Conservation (phyloP, 2,113 vertebrate species). For the Scophthalmus maximus region DNA sequence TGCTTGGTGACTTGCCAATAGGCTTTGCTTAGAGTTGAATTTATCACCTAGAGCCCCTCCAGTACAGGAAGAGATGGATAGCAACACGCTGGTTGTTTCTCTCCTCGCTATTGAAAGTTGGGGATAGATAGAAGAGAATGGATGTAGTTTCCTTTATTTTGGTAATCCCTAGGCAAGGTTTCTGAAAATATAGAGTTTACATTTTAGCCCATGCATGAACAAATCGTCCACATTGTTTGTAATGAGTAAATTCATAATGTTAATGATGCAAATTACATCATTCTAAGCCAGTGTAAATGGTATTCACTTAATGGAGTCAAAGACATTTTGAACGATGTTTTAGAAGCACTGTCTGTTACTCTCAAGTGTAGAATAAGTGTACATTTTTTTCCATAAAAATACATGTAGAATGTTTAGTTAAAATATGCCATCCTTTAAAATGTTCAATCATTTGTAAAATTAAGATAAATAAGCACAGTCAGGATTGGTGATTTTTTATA, state of each 20-base stretch:
- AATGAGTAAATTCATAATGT: neutral
- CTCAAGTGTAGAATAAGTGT: neutral
- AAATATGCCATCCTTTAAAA: neutral
- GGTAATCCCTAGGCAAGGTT: conserved; percentile 30
- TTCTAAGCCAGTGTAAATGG: neutral
- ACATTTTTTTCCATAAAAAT: neutral
- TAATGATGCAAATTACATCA: too few species aligned
- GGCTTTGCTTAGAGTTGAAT: conserved; percentile 69
- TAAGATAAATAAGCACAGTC: neutral
- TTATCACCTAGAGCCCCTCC: conserved; percentile 66
- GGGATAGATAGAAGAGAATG: conserved; percentile 52
- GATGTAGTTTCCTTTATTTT: conserved; percentile 47
- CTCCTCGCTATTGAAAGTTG: conserved; percentile 45
- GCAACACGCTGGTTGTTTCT: conserved; percentile 58
- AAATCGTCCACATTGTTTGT: neutral
- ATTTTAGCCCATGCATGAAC: neutral
- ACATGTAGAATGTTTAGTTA: neutral
- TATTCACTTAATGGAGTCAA: neutral
- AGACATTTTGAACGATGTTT: neutral
- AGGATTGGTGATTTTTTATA: neutral
- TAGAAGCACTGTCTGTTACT: neutral
- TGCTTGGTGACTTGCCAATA: conserved; percentile 70
- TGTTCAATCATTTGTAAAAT: neutral
- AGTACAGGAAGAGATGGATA: conserved; percentile 70
- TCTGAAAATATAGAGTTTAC: conserved; percentile 7